Evolutionary conservation across 2,888 invertebrate genomes (phyloP).

Genomic region (Axea sp.): DNA sequence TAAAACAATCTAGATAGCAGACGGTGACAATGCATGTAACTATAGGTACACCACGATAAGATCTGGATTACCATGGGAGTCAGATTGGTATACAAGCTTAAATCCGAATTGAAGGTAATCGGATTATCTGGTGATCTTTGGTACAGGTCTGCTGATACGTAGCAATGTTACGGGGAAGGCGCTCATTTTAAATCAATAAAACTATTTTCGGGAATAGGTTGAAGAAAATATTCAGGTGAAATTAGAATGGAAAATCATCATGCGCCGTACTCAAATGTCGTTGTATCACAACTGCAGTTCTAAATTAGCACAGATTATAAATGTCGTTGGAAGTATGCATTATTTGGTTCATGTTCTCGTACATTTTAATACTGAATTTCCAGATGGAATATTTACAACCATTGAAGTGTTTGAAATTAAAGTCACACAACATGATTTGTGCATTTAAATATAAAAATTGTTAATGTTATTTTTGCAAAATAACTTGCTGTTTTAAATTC

Average conservation of each 20-base stretch:
- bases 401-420: no score
- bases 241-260: constrained; percentile 6
- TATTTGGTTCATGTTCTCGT: no score
- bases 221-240: constrained; percentile 2
- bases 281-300: background rate
- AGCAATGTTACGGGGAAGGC: background rate
- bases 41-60: constrained; percentile 34
- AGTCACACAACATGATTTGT: no score
- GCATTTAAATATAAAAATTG: no score
- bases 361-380: no score
- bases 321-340: no score
- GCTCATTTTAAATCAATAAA: constrained; percentile 2
- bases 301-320: no score
- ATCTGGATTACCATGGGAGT: constrained; percentile 37
- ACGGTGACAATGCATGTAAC: constrained; percentile 35
- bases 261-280: background rate
- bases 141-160: constrained; percentile 24
- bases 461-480: no score
- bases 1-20: constrained; percentile 39
- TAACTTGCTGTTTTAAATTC: no score
- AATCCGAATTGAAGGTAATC: constrained; percentile 40
- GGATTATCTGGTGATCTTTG: constrained; percentile 33
- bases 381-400: no score
- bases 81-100: constrained; percentile 35
- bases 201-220: background rate